Percentiles rank a stretch among this genome's conserved stretches.
Conservation (phyloP, 2,113 vertebrate species). For the Sebastes schlegelii region DNA sequence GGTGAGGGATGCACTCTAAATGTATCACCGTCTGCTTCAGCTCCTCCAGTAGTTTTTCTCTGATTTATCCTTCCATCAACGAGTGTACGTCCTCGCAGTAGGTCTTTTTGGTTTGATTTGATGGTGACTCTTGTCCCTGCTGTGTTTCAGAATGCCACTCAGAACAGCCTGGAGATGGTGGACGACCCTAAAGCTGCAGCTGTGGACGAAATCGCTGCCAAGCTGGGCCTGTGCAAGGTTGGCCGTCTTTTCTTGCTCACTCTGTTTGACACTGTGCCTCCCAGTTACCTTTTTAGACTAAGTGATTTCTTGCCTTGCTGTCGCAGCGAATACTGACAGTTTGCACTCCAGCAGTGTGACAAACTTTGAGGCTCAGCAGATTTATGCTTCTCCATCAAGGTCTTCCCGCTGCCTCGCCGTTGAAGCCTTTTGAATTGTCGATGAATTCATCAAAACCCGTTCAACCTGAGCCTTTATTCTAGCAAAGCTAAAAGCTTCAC, state of each 20-base stretch:
- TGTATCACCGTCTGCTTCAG: background rate
- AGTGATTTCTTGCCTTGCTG: background rate
- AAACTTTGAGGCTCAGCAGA: background rate
- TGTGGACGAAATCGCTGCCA: constrained; percentile 96
- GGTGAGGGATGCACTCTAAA: constrained; percentile 75
- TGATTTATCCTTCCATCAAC: background rate
- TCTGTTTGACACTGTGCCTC: background rate
- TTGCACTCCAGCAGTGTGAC: background rate
- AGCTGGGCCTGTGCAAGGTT: constrained; percentile 96
- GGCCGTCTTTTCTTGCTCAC: background rate
- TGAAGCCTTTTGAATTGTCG: too few species aligned
- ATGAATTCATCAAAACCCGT: background rate
- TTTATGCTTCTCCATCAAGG: background rate
- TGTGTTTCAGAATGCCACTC: constrained; percentile 89
- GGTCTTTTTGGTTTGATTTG: background rate
- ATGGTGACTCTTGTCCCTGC: accelerated
- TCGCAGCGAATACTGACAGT: background rate
- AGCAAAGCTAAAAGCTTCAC: background rate
- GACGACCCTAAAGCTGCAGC: constrained; percentile 95
- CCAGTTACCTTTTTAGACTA: background rate
- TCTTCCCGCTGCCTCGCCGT: background rate
- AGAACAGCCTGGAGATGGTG: constrained; percentile 96
- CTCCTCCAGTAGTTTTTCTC: background rate
- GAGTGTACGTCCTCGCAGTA: accelerated
- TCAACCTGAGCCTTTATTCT: background rate